These are phyloP conservation scores for Ladona fulva DNA, from an alignment of 1,140 invertebrate genomes.

Conservation along the genomic window DNA sequence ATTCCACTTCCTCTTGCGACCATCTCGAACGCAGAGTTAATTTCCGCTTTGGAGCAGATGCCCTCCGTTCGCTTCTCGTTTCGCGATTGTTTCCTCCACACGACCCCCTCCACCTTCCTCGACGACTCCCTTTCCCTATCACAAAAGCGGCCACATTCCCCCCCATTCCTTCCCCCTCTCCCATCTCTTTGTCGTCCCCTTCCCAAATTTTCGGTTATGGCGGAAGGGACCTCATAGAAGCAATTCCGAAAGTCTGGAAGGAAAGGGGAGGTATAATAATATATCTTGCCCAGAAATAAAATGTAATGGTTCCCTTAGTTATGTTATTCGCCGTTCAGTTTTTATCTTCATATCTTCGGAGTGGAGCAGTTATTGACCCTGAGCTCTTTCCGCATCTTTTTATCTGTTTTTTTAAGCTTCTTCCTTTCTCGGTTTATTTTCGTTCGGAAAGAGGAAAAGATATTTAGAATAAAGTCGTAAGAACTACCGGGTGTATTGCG, in stretches of 20 bases:
- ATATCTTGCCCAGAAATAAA: not conserved
- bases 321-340: not conserved
- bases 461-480: no score
- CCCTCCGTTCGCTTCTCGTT: not conserved
- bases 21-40: not conserved
- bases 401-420: no score
- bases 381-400: no score
- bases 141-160: not conserved
- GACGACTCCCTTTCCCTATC: not conserved
- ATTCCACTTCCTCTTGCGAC: not conserved
- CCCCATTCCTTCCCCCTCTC: not conserved
- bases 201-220: not conserved
- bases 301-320: not conserved
- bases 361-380: no score
- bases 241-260: not conserved
- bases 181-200: not conserved
- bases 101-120: not conserved
- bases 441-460: no score
- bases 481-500: no score
- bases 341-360: not conserved
- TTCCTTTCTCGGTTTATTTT: no score
- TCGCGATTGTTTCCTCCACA: not conserved
- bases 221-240: not conserved
- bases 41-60: constrained; percentile 2
- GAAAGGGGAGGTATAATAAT: not conserved